phyloP scores from a whole-genome alignment of 2,888 invertebrate genomes.

The Oscheius myriophilus region DNA sequence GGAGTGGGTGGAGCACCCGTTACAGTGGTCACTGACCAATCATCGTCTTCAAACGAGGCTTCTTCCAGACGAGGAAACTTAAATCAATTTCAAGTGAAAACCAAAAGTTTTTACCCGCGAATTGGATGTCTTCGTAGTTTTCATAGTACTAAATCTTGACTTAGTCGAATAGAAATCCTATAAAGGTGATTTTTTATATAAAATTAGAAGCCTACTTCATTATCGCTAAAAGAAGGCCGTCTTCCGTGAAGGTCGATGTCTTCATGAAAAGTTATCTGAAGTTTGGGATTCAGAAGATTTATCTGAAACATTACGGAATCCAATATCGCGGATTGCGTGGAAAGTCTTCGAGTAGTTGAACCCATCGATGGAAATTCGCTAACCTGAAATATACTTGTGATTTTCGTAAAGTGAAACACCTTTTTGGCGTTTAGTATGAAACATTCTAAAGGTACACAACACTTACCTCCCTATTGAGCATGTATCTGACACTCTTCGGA shows the following conservation, averaged over 20 bases:
- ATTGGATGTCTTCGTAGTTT: not conserved
- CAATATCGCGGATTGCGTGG: not conserved
- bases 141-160: slow-evolving; percentile 5
- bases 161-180: slow-evolving; percentile 7
- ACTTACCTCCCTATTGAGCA: slow-evolving; percentile 25
- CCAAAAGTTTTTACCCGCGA: not conserved
- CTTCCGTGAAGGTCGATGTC: not conserved
- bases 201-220: not conserved
- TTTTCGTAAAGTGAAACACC: not conserved
- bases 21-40: slow-evolving; percentile 12
- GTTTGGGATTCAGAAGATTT: too few relatives aligned
- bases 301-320: too few relatives aligned
- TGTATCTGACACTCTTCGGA: slow-evolving; percentile 23
- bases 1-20: not conserved
- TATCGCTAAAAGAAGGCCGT: slow-evolving; percentile 10
- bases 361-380: slow-evolving; percentile 10
- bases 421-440: too few relatives aligned
- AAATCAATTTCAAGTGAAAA: not conserved
- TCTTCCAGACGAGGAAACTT: not conserved
- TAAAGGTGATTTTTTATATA: too few relatives aligned
- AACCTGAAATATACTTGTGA: not conserved
- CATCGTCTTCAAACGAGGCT: not conserved
- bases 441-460: too few relatives aligned
- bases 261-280: too few relatives aligned
- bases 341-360: not conserved